Conservation (phyloP, 2,113 vertebrate species). For the Xyrauchen texanus region DNA sequence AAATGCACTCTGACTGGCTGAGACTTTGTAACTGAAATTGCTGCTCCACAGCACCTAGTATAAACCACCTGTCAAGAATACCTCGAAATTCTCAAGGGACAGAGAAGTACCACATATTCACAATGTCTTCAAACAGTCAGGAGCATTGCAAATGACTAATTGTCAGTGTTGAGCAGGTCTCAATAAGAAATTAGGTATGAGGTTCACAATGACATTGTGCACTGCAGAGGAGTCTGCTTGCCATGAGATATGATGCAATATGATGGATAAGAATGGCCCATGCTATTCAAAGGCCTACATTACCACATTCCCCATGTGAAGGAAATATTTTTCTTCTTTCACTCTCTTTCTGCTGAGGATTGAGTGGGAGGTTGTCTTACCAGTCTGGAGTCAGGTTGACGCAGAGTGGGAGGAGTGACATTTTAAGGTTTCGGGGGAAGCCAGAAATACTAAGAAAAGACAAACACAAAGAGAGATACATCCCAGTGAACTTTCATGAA, state of each 20-base stretch:
- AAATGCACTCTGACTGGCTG: too few relatives aligned
- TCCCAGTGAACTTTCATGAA: too few relatives aligned
- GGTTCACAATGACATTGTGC: slow-evolving; percentile 22
- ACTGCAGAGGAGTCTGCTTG: slow-evolving; percentile 21
- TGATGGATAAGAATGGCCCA: slow-evolving; percentile 38
- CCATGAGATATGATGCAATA: slow-evolving; percentile 26
- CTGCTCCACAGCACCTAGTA: too few relatives aligned
- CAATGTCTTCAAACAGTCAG: not conserved
- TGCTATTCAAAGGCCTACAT: slow-evolving; percentile 43
- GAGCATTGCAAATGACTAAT: slow-evolving; percentile 21
- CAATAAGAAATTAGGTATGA: slow-evolving; percentile 18
- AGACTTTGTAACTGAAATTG: too few relatives aligned
- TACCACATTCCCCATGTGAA: slow-evolving; percentile 33
- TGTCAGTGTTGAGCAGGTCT: slow-evolving; percentile 24
- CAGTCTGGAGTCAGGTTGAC: slow-evolving; percentile 18
- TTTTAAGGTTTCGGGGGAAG: not conserved
- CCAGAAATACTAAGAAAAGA: not conserved
- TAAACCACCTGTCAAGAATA: too few relatives aligned
- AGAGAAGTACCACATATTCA: not conserved
- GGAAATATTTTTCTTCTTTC: slow-evolving; percentile 27
- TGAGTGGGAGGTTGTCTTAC: slow-evolving; percentile 40
- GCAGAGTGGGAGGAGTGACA: not conserved
- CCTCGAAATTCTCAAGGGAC: too few relatives aligned
- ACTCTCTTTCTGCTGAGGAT: slow-evolving; percentile 10
- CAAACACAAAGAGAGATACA: not conserved